phyloP scores from a whole-genome alignment of 2,797 vertebrate species.

The Artibeus jamaicensis region DNA sequence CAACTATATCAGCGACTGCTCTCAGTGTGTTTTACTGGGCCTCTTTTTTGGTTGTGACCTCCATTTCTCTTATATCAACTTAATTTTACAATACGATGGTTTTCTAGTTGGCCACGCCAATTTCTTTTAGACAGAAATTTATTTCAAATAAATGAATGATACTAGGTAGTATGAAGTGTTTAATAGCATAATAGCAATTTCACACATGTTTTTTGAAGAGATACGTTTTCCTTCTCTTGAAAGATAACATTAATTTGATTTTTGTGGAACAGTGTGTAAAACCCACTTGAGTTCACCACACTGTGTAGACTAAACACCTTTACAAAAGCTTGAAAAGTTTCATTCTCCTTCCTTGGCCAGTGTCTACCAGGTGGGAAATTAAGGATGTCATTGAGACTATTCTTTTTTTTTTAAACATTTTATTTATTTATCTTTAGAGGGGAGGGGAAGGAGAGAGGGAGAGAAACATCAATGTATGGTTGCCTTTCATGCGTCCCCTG shows the following conservation, averaged over 20 bases:
- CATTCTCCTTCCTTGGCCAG: neutral
- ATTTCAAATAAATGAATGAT: neutral
- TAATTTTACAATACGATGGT: neutral
- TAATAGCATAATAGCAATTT: neutral
- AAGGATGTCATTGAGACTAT: neutral
- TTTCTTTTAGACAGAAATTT: neutral
- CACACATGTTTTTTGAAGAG: neutral
- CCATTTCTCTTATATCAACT: neutral
- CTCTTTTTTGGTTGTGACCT: neutral
- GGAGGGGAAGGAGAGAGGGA: too few relatives aligned
- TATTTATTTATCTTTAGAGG: too few relatives aligned
- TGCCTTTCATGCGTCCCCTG: too few relatives aligned
- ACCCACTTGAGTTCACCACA: neutral
- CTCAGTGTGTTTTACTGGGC: neutral
- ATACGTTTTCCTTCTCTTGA: too few relatives aligned
- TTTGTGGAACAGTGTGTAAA: neutral
- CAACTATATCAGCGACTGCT: neutral
- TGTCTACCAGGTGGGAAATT: neutral
- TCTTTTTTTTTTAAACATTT: too few relatives aligned
- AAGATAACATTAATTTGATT: neutral
- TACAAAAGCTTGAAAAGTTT: neutral
- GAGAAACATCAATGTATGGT: too few relatives aligned
- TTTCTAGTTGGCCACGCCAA: neutral
- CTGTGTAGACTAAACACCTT: neutral
- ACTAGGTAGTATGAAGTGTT: neutral